These are phyloP conservation scores for Drosophila littoralis DNA, from an alignment of 1,140 invertebrate species.

Conservation along the genomic window DNA sequence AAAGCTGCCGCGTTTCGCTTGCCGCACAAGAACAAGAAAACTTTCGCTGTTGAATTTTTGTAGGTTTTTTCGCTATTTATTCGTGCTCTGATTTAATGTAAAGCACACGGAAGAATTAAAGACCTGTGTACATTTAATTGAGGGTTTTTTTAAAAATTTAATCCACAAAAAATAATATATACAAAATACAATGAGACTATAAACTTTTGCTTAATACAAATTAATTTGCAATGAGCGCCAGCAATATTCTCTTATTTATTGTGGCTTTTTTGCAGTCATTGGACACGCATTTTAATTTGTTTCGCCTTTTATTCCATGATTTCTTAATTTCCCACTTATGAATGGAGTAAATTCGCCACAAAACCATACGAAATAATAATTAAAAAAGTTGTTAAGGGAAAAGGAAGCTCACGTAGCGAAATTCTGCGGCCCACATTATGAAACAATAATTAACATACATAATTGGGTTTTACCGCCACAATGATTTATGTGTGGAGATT, in stretches of 20 bases:
- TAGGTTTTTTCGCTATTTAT: conserved; percentile 11
- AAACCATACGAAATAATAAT: conserved; percentile 21
- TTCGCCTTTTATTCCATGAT: conserved; percentile 22
- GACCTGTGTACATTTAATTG: not conserved
- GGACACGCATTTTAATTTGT: conserved; percentile 32
- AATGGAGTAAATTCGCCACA: conserved; percentile 13
- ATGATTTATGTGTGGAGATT: conserved; percentile 17
- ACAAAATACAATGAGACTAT: not conserved
- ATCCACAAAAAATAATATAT: not conserved
- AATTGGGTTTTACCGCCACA: conserved; percentile 22
- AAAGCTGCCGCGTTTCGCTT: not conserved
- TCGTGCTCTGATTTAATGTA: not conserved
- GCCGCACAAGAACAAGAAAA: conserved; percentile 8
- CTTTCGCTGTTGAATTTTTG: conserved; percentile 11
- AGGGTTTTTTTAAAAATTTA: not conserved
- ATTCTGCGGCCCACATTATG: conserved; percentile 1
- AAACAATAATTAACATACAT: conserved; percentile 37
- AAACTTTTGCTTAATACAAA: not conserved
- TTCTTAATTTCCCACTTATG: conserved; percentile 45
- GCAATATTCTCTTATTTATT: not conserved
- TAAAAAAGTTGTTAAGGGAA: conserved; percentile 15
- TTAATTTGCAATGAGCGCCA: not conserved
- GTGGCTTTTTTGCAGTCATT: conserved; percentile 4
- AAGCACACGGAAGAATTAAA: not conserved
- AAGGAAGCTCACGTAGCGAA: not conserved